Base-by-base conservation (phyloP, 2,113 vertebrate genomes). In the Petrocephalus zakoni region DNA sequence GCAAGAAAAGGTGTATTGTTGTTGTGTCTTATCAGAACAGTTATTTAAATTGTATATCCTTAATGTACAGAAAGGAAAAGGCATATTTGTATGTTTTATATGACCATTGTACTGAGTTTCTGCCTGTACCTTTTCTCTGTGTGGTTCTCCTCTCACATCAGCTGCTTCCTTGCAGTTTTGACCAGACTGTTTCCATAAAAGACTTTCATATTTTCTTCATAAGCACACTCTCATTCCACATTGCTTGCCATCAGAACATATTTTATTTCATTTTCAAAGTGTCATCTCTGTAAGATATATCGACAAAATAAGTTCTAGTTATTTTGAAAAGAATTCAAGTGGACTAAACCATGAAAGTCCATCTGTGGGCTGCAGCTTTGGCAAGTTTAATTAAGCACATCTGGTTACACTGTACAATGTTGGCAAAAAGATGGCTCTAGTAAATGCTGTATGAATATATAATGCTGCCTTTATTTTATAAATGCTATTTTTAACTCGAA, bases 241-340 rank as follows among this genome's bases (percentile, higher is more conserved):
- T 78, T 78, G 68, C 72, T 42, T 78, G 17, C 37, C 34, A 42
- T 90, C 78, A 34, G 61, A 88, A 72, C 52, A 89, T 90, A 87
- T 90, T 83, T 90, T 88, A 51, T 42, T 22, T 83, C 37, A n/a
- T 49, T 47, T 83, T 83, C 15, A 52, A 42, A 19, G 29, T 78
- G 72, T 42, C 68, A 37, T 37, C 13, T 75, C 34, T 72, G 13
- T 72, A 75, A 75, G 68, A 75, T 75, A 13, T 75, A 13, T 7
- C 19, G 17, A 7, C 11, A 52, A 85, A 13, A 29, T 11, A n/a
- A 49, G 46, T 13, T 10, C n/a, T 19, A 37, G 13, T 6, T 34
- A 37, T 37, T n/a, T 64, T 64, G 47, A 13, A 55, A 19, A 42
- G 19, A 78, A 78, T 15, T 42, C 72, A 78, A 84, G 46, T 51